Percentiles rank a stretch among this genome's conserved stretches.
Conservation (phyloP, 2,797 vertebrate species). For the Eospalax fontanierii region DNA sequence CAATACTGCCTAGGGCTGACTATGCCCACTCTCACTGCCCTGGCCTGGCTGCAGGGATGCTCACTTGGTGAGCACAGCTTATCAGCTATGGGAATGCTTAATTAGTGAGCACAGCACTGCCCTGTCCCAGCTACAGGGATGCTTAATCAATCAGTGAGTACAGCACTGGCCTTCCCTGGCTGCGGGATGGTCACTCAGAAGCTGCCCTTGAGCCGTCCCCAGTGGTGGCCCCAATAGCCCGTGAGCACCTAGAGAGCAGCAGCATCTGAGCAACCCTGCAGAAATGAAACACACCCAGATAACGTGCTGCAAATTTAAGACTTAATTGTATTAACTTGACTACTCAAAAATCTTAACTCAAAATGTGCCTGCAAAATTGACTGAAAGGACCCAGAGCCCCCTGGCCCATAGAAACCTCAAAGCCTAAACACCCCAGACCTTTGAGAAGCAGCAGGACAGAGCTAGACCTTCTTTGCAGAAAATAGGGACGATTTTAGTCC, state of each 20-base stretch:
- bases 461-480: not conserved
- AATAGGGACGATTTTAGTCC: not conserved
- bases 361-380: not conserved
- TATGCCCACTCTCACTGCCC: not conserved
- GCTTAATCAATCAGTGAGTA: no score
- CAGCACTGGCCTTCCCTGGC: no score
- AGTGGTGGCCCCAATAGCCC: not conserved
- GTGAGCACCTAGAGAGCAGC: not conserved
- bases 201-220: not conserved
- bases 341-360: not conserved
- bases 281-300: not conserved
- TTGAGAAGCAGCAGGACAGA: not conserved
- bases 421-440: not conserved
- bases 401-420: not conserved
- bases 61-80: no score
- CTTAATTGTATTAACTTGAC: not conserved
- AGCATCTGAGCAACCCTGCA: not conserved
- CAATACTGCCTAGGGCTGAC: not conserved
- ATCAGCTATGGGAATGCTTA: no score
- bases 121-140: no score
- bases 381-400: conserved; percentile 39
- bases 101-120: no score
- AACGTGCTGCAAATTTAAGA: not conserved
- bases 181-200: not conserved
- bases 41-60: not conserved